A percentile compares a stretch with the other conserved stretches of the same genome.
Conservation (phyloP, 1,140 invertebrate genomes). For the Antheraea pernyi region DNA sequence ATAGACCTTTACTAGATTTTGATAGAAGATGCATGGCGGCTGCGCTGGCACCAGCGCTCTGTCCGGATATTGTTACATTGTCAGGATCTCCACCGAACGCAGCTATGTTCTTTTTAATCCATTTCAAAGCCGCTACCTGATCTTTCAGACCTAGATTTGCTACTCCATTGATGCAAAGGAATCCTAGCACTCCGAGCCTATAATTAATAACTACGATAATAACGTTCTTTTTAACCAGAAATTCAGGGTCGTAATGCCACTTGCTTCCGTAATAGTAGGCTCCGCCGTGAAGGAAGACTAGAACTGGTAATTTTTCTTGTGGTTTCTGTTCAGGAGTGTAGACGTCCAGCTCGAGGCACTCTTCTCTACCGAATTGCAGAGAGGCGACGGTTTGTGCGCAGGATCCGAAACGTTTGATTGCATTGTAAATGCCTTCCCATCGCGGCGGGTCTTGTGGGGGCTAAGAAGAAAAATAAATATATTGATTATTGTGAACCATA, state of each 20-base stretch:
- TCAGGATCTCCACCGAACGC: conserved; percentile 74
- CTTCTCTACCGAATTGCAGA: conserved; percentile 43
- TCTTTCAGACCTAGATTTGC: conserved; percentile 64
- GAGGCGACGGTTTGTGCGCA: conserved; percentile 51
- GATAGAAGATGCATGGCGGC: conserved; percentile 59
- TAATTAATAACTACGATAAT: conserved; percentile 53
- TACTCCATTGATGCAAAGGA: conserved; percentile 48
- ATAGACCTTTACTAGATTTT: conserved; percentile 47
- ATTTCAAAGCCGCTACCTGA: conserved; percentile 62
- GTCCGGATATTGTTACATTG: conserved; percentile 74
- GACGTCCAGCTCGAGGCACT: conserved; percentile 60
- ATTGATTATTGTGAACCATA: neutral
- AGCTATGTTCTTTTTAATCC: conserved; percentile 68
- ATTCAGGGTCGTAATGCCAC: conserved; percentile 74
- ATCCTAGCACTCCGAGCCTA: conserved; percentile 49
- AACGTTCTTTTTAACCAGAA: conserved; percentile 48
- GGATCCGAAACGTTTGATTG: conserved; percentile 38
- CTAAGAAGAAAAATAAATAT: conserved; percentile 36
- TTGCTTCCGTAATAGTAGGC: conserved; percentile 77
- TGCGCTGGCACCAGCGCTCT: conserved; percentile 71
- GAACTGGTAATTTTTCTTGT: conserved; percentile 66
- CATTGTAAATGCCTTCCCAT: conserved; percentile 51
- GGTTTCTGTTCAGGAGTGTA: conserved; percentile 36
- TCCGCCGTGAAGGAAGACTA: conserved; percentile 83
- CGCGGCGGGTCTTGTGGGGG: conserved; percentile 41